phyloP scores from a whole-genome alignment of 1,140 invertebrate genomes.

The Maniola jurtina region DNA sequence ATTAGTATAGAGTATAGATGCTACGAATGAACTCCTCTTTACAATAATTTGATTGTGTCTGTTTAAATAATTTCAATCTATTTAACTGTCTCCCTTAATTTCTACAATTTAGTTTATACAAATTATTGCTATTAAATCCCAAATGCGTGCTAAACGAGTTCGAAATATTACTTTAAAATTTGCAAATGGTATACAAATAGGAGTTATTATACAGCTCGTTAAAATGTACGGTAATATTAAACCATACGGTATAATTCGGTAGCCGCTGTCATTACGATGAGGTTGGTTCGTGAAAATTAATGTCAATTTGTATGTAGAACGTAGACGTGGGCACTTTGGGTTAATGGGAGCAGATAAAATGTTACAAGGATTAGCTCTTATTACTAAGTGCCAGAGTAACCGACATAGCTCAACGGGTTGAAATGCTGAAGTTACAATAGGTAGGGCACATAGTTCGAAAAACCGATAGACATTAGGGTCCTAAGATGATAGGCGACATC shows the following conservation, averaged over 20 bases:
- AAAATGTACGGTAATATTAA: conserved; percentile 33
- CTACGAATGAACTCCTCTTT: too few species aligned
- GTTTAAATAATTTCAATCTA: background rate
- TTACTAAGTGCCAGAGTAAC: too few species aligned
- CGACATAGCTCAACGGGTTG: too few species aligned
- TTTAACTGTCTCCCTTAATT: conserved; percentile 16
- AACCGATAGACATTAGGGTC: too few species aligned
- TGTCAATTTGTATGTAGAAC: conserved; percentile 22
- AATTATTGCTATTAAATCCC: conserved; percentile 25
- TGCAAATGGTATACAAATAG: conserved; percentile 38
- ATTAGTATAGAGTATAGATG: too few species aligned
- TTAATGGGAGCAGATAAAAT: background rate
- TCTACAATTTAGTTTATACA: conserved; percentile 22
- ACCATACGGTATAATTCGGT: conserved; percentile 25
- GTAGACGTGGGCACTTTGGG: conserved; percentile 15
- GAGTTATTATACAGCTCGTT: conserved; percentile 38
- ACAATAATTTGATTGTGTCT: background rate
- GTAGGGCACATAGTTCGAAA: too few species aligned
- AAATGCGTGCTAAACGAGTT: conserved; percentile 23
- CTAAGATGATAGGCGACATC: too few species aligned
- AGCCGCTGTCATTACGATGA: conserved; percentile 33
- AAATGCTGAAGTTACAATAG: too few species aligned
- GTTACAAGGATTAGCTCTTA: background rate
- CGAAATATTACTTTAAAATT: conserved; percentile 35
- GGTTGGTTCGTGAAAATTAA: conserved; percentile 35